Evolutionary conservation across 2,113 vertebrate species (phyloP), one percentile per base, ranked within the genome.

Genomic region (Hystrix brachyura): DNA sequence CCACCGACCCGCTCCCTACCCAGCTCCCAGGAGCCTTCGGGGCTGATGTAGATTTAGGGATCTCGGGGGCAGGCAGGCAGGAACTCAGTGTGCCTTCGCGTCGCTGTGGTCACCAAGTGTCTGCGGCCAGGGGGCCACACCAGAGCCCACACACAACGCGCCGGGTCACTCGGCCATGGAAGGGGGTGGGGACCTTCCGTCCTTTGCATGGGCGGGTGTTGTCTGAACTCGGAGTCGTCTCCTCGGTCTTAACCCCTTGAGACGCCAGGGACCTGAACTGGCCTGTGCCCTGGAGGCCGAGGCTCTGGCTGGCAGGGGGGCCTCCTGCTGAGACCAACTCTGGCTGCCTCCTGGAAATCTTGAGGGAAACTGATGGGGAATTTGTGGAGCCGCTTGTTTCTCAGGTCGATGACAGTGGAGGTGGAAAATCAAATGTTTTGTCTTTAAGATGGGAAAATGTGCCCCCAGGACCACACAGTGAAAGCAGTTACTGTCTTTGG

Each of bases 1-100:
- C 25, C 12, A 34, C n/a, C 0, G 0, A 34, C 60, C 19, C 2
- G 7, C 74, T 76, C 18, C 17, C 34, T n/a, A 59, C 17, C 7
- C 60, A 91, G 59, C 43, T 60, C 65, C 51, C 3, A 4, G 76
- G 59, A n/a, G 38, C 12, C 19, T 43, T 46, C 7, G 1, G 4
- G n/a, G 13, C 11, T 57, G 46, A 34, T 69, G n/a, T 55, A 76
- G 12, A 21, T 13, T 19, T 9, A 7, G 74, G 38, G 32, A 15
- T 38, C 51, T 89, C 72, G 43, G 38, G 9, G 32, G 13, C 12
- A 76, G 46, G 25, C 38, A 43, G 32, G 13, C 12, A 76, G 46
- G 25, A 46, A 43, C 71, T 84, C 60, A 53, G 62, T 32, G 11
- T 43, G 17, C 53, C 67, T 74, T 38, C 32, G 15, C 18, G 43